Percentiles rank a stretch among this genome's conserved stretches.
Conservation (phyloP, 2,888 invertebrate species). For the Cordilura impudica region DNA sequence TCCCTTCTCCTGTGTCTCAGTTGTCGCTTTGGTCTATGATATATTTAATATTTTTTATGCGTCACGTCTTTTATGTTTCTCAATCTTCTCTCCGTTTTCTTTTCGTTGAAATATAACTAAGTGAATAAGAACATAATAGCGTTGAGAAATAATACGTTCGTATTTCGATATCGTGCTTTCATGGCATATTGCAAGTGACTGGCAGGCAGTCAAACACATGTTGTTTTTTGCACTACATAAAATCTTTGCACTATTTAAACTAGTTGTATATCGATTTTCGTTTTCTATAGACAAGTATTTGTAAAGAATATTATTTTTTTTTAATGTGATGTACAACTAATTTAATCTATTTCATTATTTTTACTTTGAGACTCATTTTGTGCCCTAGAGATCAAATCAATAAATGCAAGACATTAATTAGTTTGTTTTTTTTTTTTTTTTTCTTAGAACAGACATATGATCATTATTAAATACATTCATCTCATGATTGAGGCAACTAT, state of each 20-base stretch:
- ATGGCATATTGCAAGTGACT: background rate
- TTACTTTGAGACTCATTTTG: background rate
- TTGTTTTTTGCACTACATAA: background rate
- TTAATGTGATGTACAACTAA: background rate
- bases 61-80: conserved; percentile 49
- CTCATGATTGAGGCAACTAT: background rate
- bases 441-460: background rate
- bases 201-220: background rate
- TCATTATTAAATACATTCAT: background rate
- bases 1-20: background rate
- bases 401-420: background rate
- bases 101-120: background rate
- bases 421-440: background rate
- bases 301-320: background rate
- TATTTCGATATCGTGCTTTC: background rate
- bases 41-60: conserved; percentile 58
- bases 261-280: background rate
- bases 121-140: background rate
- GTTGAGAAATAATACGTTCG: background rate
- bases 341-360: background rate
- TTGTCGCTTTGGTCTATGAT: conserved; percentile 1
- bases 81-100: background rate
- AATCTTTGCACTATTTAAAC: background rate
- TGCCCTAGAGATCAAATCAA: background rate
- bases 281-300: background rate